phyloP scores from a whole-genome alignment of 1,140 invertebrate species.

The Helicoverpa zea region DNA sequence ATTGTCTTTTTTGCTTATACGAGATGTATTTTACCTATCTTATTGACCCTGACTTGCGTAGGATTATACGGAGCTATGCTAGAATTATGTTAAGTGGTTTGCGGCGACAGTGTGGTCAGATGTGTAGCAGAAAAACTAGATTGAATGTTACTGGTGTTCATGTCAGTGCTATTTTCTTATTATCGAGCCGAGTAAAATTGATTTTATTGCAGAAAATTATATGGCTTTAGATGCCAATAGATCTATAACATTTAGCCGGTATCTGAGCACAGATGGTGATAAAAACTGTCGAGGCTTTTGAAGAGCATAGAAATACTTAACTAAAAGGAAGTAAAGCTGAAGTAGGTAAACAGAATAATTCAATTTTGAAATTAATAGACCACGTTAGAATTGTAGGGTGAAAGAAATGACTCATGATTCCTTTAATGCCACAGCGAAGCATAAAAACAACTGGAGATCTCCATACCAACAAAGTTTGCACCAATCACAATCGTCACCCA shows the following conservation, averaged over 20 bases:
- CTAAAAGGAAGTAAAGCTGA: background rate
- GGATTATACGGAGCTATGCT: constrained; percentile 30
- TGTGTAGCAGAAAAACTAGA: constrained; percentile 22
- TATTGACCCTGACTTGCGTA: constrained; percentile 66
- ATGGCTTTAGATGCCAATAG: no score
- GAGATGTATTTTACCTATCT: constrained; percentile 67
- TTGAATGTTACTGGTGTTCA: background rate
- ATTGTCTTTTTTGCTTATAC: constrained; percentile 79
- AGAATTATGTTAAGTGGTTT: constrained; percentile 40
- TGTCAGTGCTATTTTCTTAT: background rate
- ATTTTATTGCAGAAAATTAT: background rate
- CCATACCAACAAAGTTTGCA: no score
- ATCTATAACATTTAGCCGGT: no score
- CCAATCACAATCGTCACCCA: background rate
- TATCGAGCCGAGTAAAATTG: no score
- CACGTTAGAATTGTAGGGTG: no score
- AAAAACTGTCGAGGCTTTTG: no score
- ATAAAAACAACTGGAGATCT: no score
- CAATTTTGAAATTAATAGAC: no score
- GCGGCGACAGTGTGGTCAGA: constrained; percentile 27
- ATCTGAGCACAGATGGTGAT: no score
- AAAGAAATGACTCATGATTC: no score
- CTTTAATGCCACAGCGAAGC: no score
- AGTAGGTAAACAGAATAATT: background rate
- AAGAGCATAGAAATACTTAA: background rate